Evolutionary conservation across 2,797 vertebrate species (phyloP).

Genomic region (Aplochiton taeniatus): DNA sequence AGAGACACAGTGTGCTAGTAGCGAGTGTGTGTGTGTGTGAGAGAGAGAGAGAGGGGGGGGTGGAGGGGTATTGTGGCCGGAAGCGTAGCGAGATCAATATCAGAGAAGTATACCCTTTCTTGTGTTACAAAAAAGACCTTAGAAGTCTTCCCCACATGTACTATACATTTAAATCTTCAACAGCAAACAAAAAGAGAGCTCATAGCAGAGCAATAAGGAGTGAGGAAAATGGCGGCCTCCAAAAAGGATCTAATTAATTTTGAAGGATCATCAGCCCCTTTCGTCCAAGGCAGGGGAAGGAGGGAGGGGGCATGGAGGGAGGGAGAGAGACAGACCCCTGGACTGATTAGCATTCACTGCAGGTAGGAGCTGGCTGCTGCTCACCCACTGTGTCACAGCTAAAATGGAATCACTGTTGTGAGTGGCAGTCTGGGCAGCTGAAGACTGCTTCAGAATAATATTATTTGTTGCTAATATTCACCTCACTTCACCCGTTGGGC

Average conservation of each 20-base stretch:
- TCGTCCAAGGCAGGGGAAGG: slow-evolving; percentile 90
- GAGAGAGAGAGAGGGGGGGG: slow-evolving; percentile 17
- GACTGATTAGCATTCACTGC: slow-evolving; percentile 99
- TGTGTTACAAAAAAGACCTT: slow-evolving; percentile 58
- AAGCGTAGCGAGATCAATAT: slow-evolving; percentile 35
- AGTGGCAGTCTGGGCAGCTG: slow-evolving; percentile 77
- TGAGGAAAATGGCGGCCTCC: slow-evolving; percentile 75
- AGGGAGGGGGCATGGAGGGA: slow-evolving; percentile 40
- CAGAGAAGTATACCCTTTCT: slow-evolving; percentile 52
- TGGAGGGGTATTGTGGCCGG: slow-evolving; percentile 24
- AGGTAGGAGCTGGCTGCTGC: slow-evolving; percentile 98
- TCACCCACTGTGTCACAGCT: slow-evolving; percentile 95
- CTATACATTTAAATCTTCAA: slow-evolving; percentile 40
- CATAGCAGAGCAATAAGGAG: slow-evolving; percentile 59
- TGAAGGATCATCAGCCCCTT: slow-evolving; percentile 97
- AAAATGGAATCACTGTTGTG: slow-evolving; percentile 85
- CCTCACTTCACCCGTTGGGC: slow-evolving; percentile 75
- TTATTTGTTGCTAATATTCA: slow-evolving; percentile 75
- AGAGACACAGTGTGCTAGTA: slow-evolving; percentile 81
- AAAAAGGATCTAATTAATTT: slow-evolving; percentile 98
- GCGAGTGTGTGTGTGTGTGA: slow-evolving; percentile 80
- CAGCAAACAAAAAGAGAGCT: slow-evolving; percentile 16
- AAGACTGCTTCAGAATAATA: slow-evolving; percentile 67
- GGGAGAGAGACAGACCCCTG: slow-evolving; percentile 83
- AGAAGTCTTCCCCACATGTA: slow-evolving; percentile 47